These are phyloP conservation scores for Spodoptera exigua DNA, from an alignment of 2,888 invertebrate genomes.

Conservation along the genomic window DNA sequence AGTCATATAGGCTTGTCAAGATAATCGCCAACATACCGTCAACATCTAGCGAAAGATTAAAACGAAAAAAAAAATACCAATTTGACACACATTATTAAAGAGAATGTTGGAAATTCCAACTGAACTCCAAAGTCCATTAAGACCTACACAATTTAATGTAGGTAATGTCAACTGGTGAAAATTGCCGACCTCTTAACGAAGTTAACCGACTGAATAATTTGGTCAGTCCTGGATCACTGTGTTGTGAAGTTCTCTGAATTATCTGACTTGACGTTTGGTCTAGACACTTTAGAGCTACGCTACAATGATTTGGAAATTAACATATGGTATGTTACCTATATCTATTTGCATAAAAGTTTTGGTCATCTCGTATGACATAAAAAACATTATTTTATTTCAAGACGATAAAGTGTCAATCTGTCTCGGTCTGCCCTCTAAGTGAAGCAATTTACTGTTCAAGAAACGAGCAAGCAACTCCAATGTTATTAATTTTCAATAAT, in stretches of 20 bases:
- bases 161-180: slow-evolving; percentile 45
- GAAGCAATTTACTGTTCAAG: too few relatives aligned
- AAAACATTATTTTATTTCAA: too few relatives aligned
- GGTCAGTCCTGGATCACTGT: slow-evolving; percentile 4
- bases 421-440: too few relatives aligned
- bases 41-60: slow-evolving; percentile 16
- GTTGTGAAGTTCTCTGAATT: slow-evolving; percentile 19
- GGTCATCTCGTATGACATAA: too few relatives aligned
- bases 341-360: too few relatives aligned
- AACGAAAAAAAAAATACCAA: slow-evolving; percentile 10
- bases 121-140: slow-evolving; percentile 43
- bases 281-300: background rate
- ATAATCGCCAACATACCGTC: slow-evolving; percentile 2
- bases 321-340: too few relatives aligned
- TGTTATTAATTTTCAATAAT: too few relatives aligned
- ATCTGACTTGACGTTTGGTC: slow-evolving; percentile 10
- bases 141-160: slow-evolving; percentile 51
- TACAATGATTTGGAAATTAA: background rate
- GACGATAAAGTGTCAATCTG: too few relatives aligned
- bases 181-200: slow-evolving; percentile 46
- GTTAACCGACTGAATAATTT: slow-evolving; percentile 52
- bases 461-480: too few relatives aligned
- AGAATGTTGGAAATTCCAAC: slow-evolving; percentile 41
- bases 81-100: slow-evolving; percentile 22
- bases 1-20: too few relatives aligned